Evolutionary conservation across 2,113 vertebrate species (phyloP), one percentile per base, ranked within the genome.

Genomic region (Hylia prasina): DNA sequence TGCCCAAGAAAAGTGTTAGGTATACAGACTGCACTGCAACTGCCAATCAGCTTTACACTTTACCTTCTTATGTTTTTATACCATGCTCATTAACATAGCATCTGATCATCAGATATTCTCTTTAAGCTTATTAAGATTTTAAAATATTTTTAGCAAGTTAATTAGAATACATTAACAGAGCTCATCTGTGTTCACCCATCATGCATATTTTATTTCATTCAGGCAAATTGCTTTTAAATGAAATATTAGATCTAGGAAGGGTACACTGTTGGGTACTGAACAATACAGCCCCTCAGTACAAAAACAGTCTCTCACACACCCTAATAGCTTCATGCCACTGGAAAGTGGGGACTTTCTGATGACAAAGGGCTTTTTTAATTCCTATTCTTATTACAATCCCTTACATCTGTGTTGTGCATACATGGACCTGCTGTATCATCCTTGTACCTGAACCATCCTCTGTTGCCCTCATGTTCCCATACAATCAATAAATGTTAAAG

Each of bases 61-160:
- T 93, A 73, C 87, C 93, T 94, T 92, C 90, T 58, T 57, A 53
- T 96, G 96, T 93, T 96, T 96, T 96, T 94, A 90, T 78, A 92
- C 77, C 82, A 81, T 84, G 86, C 93, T 97, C 96, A 93, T 96
- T 96, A 96, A 94, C 93, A 94, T 95, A 86, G 88, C 93, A 96
- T 94, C 94, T 97, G 90, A 96, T 95, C 96, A 96, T 90, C 96
- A 93, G 96, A 92, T 87, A 95, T 93, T 94, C 93, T 97, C 93
- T 94, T 96, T 96, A 96, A 96, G 93, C 92, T 96, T 97, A 96
- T 96, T 97, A 97, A 96, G 94, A 96, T 94, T 96, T 97, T 94
- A 96, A 97, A 97, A 96, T 96, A 97, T 97, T 97, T 97, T 97
- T 97, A 96, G 96, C 93, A 96, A 95, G 96, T 93, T 96, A 97